A percentile compares a stretch with the other conserved stretches of the same genome.
Conservation (phyloP, 1,140 invertebrate species). For the Idris sp. region DNA sequence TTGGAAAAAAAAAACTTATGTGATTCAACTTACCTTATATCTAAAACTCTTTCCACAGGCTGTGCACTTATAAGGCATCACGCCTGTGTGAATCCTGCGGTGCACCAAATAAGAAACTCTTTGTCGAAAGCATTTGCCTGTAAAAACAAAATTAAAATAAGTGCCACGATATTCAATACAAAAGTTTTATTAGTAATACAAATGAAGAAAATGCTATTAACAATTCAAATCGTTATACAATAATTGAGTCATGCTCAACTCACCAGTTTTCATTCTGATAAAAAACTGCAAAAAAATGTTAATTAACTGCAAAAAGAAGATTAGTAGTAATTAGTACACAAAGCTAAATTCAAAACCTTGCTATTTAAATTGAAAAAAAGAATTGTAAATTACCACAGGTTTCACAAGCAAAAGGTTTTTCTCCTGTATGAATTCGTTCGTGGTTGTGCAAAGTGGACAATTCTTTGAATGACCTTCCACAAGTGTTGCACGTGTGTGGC, state of each 20-base stretch:
- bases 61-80: conserved; percentile 89
- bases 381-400: conserved; percentile 92
- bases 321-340: background rate
- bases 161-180: background rate
- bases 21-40: conserved; percentile 83
- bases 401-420: conserved; percentile 94
- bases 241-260: too few species aligned
- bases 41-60: conserved; percentile 89
- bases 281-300: too few species aligned
- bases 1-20: too few species aligned
- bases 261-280: too few species aligned
- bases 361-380: too few species aligned
- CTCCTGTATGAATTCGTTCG: conserved; percentile 91
- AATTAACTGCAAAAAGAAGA: conserved; percentile 1
- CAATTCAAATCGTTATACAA: too few species aligned
- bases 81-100: conserved; percentile 89
- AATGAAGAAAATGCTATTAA: too few species aligned
- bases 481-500: conserved; percentile 88
- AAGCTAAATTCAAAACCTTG: conserved; percentile 12
- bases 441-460: conserved; percentile 93
- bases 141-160: conserved; percentile 57
- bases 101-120: conserved; percentile 91
- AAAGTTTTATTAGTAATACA: background rate
- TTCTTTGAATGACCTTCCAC: conserved; percentile 91
- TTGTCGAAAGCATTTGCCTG: conserved; percentile 92